These are phyloP conservation scores for Apis dorsata DNA, from an alignment of 1,140 invertebrate genomes.

Conservation along the genomic window DNA sequence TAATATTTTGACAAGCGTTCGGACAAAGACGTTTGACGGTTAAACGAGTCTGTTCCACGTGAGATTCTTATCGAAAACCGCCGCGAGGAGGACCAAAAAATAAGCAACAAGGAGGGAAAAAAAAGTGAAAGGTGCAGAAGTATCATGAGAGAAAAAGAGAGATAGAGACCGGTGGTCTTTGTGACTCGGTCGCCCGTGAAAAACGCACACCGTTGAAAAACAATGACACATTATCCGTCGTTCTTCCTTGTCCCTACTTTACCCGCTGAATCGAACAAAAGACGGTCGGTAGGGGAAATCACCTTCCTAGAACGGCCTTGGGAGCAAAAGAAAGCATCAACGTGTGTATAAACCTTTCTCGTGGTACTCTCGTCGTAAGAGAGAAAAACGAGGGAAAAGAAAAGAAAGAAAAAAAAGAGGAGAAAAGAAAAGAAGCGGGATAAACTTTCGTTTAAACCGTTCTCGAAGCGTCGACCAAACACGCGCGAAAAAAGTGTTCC, in stretches of 20 bases:
- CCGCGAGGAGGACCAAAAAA: slow-evolving; percentile 3
- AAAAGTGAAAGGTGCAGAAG: neutral
- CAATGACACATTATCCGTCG: slow-evolving; percentile 60
- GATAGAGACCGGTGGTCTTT: slow-evolving; percentile 41
- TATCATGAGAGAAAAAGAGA: slow-evolving; percentile 10
- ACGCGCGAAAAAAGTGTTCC: slow-evolving; percentile 18
- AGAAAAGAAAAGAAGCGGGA: slow-evolving; percentile 12
- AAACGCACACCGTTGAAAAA: slow-evolving; percentile 60
- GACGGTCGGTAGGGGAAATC: slow-evolving; percentile 39
- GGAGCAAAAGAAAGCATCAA: slow-evolving; percentile 38
- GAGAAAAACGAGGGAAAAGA: neutral
- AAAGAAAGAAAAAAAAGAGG: neutral
- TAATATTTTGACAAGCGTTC: slow-evolving; percentile 27
- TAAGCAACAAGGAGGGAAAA: slow-evolving; percentile 35
- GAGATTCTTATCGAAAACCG: slow-evolving; percentile 42
- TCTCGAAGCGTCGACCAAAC: slow-evolving; percentile 1
- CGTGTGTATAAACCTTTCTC: neutral
- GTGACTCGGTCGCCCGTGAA: slow-evolving; percentile 55
- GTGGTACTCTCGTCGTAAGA: neutral
- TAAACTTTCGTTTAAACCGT: slow-evolving; percentile 44
- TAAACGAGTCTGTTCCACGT: slow-evolving; percentile 18
- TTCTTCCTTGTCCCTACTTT: slow-evolving; percentile 15
- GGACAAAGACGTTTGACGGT: slow-evolving; percentile 12
- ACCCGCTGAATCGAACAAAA: slow-evolving; percentile 39
- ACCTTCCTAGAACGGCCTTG: slow-evolving; percentile 56